These are phyloP conservation scores for Branchipolynoe longqiensis DNA, from an alignment of 2,888 invertebrate species.

Conservation along the genomic window DNA sequence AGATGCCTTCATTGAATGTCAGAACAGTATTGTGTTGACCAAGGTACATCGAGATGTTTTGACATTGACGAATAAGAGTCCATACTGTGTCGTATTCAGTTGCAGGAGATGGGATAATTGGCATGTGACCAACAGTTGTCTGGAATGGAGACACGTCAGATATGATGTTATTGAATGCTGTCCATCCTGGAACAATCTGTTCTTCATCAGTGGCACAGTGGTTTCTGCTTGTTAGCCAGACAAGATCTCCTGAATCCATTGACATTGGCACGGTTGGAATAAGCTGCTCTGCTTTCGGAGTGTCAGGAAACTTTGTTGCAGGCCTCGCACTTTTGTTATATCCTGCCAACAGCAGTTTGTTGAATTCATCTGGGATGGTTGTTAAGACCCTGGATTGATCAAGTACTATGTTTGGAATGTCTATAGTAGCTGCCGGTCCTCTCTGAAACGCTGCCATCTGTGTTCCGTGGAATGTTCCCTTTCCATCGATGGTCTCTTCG, in stretches of 20 bases:
- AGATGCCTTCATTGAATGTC: constrained; percentile 58
- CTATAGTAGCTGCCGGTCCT: background rate
- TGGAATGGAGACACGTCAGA: background rate
- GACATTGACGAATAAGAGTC: constrained; percentile 8
- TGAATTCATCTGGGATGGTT: background rate
- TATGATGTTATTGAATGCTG: constrained; percentile 26
- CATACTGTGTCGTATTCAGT: constrained; percentile 49
- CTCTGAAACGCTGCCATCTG: background rate
- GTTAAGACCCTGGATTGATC: background rate
- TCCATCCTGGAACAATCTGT: constrained; percentile 43
- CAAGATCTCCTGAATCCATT: background rate
- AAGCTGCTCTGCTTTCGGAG: background rate
- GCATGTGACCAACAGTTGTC: constrained; percentile 11
- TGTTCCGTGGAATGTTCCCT: constrained; percentile 1
- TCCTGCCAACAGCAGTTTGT: background rate
- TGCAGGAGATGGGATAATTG: background rate
- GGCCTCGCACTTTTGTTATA: background rate
- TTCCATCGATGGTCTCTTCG: constrained; percentile 32
- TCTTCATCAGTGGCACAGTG: no score
- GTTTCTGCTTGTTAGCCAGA: no score
- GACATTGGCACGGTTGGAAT: background rate
- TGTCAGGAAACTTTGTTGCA: background rate
- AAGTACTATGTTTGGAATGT: background rate
- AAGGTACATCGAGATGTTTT: background rate
- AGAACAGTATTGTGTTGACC: constrained; percentile 40